Evolutionary conservation across 2,888 invertebrate species (phyloP).

Genomic region (Noctua fimbriata): DNA sequence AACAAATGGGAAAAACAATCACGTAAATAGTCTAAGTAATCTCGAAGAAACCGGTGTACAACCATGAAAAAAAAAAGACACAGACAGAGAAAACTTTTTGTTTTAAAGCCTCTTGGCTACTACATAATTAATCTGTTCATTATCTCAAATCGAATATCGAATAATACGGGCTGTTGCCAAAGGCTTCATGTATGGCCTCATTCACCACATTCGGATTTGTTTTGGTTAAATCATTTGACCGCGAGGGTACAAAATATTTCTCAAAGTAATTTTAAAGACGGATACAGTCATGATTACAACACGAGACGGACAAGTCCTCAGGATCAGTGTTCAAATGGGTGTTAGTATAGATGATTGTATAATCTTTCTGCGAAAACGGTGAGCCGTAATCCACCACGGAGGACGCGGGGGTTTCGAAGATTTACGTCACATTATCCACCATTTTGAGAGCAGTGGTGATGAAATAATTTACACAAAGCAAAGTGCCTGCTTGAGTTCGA

Average conservation of each 20-base stretch:
- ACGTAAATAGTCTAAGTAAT: not conserved
- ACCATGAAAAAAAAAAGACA: too few species aligned
- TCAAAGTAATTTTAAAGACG: not conserved
- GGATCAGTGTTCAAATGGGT: not conserved
- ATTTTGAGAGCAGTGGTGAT: not conserved
- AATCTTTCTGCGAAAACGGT: not conserved
- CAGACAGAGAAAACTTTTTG: not conserved
- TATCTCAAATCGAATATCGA: not conserved
- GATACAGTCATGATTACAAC: not conserved
- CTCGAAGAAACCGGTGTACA: not conserved
- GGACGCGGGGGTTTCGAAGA: too few species aligned
- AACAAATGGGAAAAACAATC: not conserved
- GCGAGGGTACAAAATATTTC: not conserved
- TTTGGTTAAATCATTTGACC: not conserved
- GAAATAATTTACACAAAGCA: not conserved
- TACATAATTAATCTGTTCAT: not conserved
- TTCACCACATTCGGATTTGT: not conserved
- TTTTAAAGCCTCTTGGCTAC: not conserved
- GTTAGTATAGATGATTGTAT: not conserved
- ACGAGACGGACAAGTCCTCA: not conserved
- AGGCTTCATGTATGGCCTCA: not conserved
- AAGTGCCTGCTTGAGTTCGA: not conserved
- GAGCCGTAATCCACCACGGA: not conserved
- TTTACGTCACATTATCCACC: not conserved
- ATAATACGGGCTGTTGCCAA: not conserved